Evolutionary conservation across 2,888 invertebrate species (phyloP), one percentile per base, ranked within the genome.

Genomic region (Diarsia mendica): DNA sequence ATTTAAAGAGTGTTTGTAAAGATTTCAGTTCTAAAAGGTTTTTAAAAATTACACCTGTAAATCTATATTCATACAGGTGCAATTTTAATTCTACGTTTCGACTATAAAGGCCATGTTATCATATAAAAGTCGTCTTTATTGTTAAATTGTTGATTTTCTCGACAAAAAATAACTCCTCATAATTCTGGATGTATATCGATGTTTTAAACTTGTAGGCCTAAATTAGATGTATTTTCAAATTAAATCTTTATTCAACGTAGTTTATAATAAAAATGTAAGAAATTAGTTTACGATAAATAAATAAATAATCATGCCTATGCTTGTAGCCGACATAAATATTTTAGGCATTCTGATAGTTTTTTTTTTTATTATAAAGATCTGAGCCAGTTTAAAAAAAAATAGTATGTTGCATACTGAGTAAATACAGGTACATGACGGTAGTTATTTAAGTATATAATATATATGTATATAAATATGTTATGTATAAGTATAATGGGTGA

Each of bases 331-430:
- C 23, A 33, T 51, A 51, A 3, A 39, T 46, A 55, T 53, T 39
- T 66, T 51, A 61, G 8, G n/a, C 39, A n/a, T 13, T 28, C 6
- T 8, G 3, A 58, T 48, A 15, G 23, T 51, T 8, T 73, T 49
- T 48, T 49, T 48, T 39, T 71, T 48, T 49, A 13, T 4, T 5
- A 28, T 2, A 2, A 44, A 60, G 11, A 18, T 53, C 23, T 55
- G 23, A 10, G 5, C 18, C 9, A 18, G n/a, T 63, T 53, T 8
- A 48, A 23, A 49, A 63, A 72, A 53, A 48, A 0, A 65, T 46
- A 46, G 75, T 77, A 73, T 77, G 64, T 80, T 80, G 77, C 80
- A 80, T 77, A 77, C 64, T 77, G 64, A 77, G 44, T 49, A 55
- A 28, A 80, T 3, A 55, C 13, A 49, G 63, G 48, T 53, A 48